phyloP scores from a whole-genome alignment of 2,888 invertebrate species.

The Thumatha senex region DNA sequence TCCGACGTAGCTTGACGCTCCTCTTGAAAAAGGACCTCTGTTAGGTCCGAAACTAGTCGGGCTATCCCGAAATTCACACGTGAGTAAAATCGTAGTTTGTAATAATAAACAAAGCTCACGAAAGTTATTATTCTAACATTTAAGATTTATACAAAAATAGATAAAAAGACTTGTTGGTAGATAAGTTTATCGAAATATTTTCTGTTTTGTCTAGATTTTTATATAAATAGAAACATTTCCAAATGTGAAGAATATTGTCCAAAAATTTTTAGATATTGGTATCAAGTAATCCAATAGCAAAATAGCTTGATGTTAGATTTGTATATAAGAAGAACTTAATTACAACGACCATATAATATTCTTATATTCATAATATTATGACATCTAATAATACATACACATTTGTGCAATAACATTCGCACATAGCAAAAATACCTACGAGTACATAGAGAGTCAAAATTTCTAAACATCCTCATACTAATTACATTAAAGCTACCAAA shows the following conservation, averaged over 20 bases:
- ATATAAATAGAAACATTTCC: slow-evolving; percentile 2
- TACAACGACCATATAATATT: neutral
- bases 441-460: slow-evolving; percentile 22
- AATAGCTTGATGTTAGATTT: slow-evolving; percentile 13
- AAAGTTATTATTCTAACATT: too few species aligned
- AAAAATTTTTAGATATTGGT: slow-evolving; percentile 5
- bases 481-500: slow-evolving; percentile 31
- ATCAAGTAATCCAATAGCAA: slow-evolving; percentile 17
- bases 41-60: too few species aligned
- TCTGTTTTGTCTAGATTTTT: neutral
- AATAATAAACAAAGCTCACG: too few species aligned
- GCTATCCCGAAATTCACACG: too few species aligned
- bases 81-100: too few species aligned
- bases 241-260: slow-evolving; percentile 4
- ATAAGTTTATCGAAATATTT: slow-evolving; percentile 8
- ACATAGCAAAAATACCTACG: neutral
- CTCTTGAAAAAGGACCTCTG: too few species aligned
- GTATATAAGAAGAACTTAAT: neutral
- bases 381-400: neutral
- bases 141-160: slow-evolving; percentile 72
- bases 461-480: slow-evolving; percentile 25
- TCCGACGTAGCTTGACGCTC: too few species aligned
- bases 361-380: too few species aligned
- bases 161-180: slow-evolving; percentile 29
- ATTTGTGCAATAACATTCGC: neutral